A percentile compares a stretch with the other conserved stretches of the same genome.
Evolutionary conservation across 2,797 vertebrate species (phyloP).

Genomic region (Apogon talboti): DNA sequence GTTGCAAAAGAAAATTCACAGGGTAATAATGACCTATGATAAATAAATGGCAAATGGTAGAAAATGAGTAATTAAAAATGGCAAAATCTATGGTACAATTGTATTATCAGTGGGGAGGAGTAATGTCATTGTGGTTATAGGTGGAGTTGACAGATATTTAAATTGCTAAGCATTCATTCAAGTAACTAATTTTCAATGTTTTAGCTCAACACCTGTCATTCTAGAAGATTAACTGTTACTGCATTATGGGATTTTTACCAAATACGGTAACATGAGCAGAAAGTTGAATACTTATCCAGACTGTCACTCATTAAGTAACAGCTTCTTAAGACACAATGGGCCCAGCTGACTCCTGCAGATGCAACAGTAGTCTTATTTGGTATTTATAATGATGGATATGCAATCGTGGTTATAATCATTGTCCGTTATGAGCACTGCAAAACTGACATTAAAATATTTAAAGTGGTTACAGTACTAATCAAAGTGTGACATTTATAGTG

Average conservation of each 20-base stretch:
- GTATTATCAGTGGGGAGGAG: too few species aligned
- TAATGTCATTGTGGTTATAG: too few species aligned
- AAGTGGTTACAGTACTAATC: not conserved
- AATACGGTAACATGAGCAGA: too few species aligned
- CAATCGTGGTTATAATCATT: slow-evolving; percentile 13
- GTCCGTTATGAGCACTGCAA: not conserved
- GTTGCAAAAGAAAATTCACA: too few species aligned
- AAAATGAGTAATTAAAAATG: too few species aligned
- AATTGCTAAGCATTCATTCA: too few species aligned
- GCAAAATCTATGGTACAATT: too few species aligned
- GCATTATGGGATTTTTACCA: not conserved
- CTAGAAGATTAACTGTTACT: not conserved
- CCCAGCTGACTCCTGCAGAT: slow-evolving; percentile 4
- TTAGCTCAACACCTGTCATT: too few species aligned
- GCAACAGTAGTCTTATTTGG: not conserved
- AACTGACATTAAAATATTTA: slow-evolving; percentile 16
- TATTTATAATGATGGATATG: slow-evolving; percentile 14
- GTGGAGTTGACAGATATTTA: not conserved
- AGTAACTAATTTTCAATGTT: too few species aligned
- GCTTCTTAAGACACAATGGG: not conserved
- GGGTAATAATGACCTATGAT: too few species aligned
- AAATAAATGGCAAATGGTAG: too few species aligned
- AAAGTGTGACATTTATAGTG: not conserved
- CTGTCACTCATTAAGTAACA: slow-evolving; percentile 2
- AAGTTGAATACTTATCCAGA: not conserved